Conservation (phyloP, 1,140 invertebrate genomes). For the Agraylea sexmaculata region DNA sequence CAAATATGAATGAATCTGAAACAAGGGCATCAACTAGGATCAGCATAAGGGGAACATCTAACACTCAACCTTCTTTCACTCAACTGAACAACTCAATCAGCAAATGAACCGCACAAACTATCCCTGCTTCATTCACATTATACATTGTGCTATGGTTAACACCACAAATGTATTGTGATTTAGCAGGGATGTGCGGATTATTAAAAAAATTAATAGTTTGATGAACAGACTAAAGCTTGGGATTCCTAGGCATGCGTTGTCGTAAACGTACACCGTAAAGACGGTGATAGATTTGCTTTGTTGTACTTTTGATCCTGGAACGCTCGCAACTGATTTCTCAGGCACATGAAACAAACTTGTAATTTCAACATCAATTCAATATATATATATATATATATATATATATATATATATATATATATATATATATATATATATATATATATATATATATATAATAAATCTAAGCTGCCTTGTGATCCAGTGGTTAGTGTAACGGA, state of each 20-base stretch:
- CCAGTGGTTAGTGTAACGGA: not conserved
- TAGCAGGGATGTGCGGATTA: too few species aligned
- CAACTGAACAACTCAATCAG: not conserved
- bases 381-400: constrained; percentile 2
- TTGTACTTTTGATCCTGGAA: not conserved
- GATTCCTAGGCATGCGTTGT: too few species aligned
- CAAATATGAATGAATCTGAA: too few species aligned
- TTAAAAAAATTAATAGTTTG: too few species aligned
- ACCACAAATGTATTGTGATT: not conserved
- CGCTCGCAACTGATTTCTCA: constrained; percentile 2
- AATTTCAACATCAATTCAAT: not conserved
- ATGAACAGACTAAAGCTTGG: too few species aligned
- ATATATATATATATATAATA: not conserved
- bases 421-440: not conserved
- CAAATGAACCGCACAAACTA: not conserved
- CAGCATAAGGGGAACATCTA: not conserved
- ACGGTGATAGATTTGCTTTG: not conserved
- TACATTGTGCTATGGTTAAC: not conserved
- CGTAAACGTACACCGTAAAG: constrained; percentile 4
- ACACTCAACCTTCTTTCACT: not conserved
- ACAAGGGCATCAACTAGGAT: constrained; percentile 10
- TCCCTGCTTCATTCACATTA: not conserved
- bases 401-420: constrained; percentile 1
- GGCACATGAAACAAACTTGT: not conserved
- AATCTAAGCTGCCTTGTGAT: not conserved